Base-by-base conservation (phyloP, 92 coral and sea anemone species). In the Porites rus region DNA sequence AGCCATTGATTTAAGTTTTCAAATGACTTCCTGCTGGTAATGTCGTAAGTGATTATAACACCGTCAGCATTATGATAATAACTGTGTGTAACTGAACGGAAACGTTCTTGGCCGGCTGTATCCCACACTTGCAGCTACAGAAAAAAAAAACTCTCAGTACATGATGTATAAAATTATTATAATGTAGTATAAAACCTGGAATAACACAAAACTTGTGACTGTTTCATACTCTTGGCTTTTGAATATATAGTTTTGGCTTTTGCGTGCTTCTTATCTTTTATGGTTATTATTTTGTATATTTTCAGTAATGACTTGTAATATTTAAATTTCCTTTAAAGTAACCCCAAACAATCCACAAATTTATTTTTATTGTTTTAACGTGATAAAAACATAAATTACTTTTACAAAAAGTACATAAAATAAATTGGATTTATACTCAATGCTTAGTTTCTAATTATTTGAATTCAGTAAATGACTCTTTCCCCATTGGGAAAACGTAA, bases 41-140 rank as follows among this genome's bases (percentile, higher is more conserved):
- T 95, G 70, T 97, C 99, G 64, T 95, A 97, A 2, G 95, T 91
- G 58, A 97, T 79, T 51, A 97, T 91, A 24, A 97, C 99, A 2
- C 98, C 99, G 92, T 97, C 96, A 52, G 98, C 98, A 81, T 93
- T 97, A 74, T 95, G 95, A 66, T 97, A 97, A 84, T 95, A 97
- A 68, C 99, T 97, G 71, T 97, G 99, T 54, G 99, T 97, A 43
- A 97, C 91, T 43, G 99, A 97, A 60, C 98, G 95, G 81, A 97
- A 97, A 1, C 99, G 85, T 71, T 97, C 99, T 72, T 97, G 98
- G 53, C 99, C 99, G 6, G 99, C 99, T 19, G 99, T 97, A 78
- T 97, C 99, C 99, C 99, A 97, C 54, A 97, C 82, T 88, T 97
- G 99, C 72, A 97, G 87, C 99, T 96, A 70, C 25, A 89, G 90